Evolutionary conservation across 2,888 invertebrate species (phyloP).

Genomic region (Alviniconcha strummeri): DNA sequence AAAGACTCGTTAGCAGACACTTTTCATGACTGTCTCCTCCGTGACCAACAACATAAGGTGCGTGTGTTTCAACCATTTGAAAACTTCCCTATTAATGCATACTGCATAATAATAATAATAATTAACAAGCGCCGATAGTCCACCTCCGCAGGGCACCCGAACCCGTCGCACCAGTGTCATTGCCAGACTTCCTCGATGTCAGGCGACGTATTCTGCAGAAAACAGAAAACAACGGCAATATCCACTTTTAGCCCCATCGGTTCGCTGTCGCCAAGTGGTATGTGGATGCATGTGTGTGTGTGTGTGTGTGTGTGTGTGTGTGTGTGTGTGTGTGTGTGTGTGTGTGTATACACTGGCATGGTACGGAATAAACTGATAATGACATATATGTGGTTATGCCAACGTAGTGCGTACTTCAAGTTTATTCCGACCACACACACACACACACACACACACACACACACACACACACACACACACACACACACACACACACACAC

Average conservation of each 20-base stretch:
- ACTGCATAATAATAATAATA: no score
- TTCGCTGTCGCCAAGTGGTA: not conserved
- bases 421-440: not conserved
- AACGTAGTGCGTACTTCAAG: not conserved
- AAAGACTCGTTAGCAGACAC: no score
- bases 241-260: not conserved
- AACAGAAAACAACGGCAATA: not conserved
- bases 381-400: not conserved
- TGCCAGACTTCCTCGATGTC: no score
- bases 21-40: no score
- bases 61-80: no score
- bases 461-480: not conserved
- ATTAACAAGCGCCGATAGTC: no score
- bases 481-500: conserved; percentile 10
- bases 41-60: no score
- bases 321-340: not conserved
- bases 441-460: not conserved
- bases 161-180: no score
- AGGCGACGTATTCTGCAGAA: not conserved
- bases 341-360: not conserved
- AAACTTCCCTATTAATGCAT: no score
- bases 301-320: not conserved
- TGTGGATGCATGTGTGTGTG: not conserved
- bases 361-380: not conserved
- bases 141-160: no score